Base-by-base conservation (phyloP, 2,113 vertebrate genomes). In the Proterorhinus semilunaris region DNA sequence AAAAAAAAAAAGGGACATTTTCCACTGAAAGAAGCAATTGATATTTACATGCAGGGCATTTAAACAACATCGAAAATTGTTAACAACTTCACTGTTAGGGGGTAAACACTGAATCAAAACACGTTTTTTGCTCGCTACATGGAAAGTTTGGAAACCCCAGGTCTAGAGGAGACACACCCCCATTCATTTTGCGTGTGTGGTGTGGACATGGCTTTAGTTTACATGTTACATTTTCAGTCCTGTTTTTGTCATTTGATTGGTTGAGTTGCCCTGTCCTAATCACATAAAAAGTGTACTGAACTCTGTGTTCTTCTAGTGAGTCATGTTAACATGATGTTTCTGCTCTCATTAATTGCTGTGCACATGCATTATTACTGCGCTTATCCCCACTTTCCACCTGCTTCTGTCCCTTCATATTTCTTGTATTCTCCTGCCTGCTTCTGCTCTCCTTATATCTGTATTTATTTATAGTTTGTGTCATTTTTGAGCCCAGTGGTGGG, bases 1-100 rank as follows among this genome's bases (percentile, higher is more conserved):
- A 81, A 74, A 70, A 71, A 69, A 69, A 66, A 75, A 54, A 50
- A 36, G 6, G 83, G 72, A 80, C n/a, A 87, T 67, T 73, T 10
- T 52, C 47, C 47, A 57, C 27, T 65, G 59, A 64, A 82, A 72
- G n/a, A 7, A 17, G 12, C 55, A 67, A 76, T 70, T 36, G 27
- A 36, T 36, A 36, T 36, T 36, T 36, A 36, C 27, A 36, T 36
- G 27, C 27, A 36, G 27, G 27, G 27, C 27, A 36, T 36, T 36
- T 36, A 36, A 36, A 36, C 27, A 5, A 36, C 27, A 36, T 36
- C 3, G 27, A 36, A 27, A 1, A 36, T 36, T 36, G 27, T 36
- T 36, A 36, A 36, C 27, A 36, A 36, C 21, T 21, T 21, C 21
- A 21, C 21, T 21, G 21, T 21, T 21, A 21, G 21, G 21, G 21